Conservation (phyloP, 2,113 vertebrate genomes). For the Phyllopteryx taeniolatus region DNA sequence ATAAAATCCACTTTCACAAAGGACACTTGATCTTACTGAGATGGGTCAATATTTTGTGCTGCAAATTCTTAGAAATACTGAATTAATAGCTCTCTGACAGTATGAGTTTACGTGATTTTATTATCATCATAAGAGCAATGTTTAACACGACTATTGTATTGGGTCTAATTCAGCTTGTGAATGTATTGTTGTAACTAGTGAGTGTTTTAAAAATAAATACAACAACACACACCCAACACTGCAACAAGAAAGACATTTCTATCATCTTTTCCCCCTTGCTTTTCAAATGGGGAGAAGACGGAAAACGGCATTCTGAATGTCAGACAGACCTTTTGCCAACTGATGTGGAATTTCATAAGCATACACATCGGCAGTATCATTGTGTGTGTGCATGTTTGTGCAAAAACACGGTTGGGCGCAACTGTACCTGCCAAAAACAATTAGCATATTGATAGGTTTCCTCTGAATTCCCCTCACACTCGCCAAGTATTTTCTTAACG, state of each 20-base stretch:
- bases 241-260: no score
- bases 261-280: not conserved
- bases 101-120: no score
- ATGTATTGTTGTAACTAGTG: no score
- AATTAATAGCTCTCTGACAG: no score
- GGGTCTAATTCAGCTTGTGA: not conserved
- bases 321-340: constrained; percentile 21
- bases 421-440: constrained; percentile 32
- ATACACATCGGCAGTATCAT: constrained; percentile 12
- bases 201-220: no score
- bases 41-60: no score
- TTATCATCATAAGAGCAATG: no score
- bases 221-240: no score
- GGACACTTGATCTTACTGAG: not conserved
- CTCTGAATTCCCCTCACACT: constrained; percentile 21
- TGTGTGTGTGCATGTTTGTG: not conserved
- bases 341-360: constrained; percentile 48
- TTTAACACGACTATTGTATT: no score
- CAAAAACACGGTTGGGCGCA: not conserved
- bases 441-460: constrained; percentile 39
- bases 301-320: not conserved
- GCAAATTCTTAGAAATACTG: no score
- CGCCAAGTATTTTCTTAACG: constrained; percentile 5
- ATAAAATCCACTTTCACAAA: not conserved
- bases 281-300: not conserved